phyloP scores from a whole-genome alignment of 2,113 vertebrate genomes.

The Rissa tridactyla region DNA sequence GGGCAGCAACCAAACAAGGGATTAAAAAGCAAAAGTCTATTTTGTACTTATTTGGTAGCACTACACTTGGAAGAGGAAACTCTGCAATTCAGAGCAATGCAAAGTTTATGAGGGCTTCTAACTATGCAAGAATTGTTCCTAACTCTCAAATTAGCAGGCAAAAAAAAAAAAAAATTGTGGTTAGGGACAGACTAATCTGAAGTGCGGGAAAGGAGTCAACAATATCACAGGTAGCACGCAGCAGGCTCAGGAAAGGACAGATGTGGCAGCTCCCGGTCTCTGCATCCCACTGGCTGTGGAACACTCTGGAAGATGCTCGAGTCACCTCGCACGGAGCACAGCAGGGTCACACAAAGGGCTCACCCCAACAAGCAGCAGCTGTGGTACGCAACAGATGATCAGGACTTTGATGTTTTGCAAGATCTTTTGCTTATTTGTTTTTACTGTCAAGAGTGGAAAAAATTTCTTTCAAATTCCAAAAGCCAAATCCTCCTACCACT shows the following conservation, averaged over 20 bases:
- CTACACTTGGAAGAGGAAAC: background rate
- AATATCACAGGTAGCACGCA: background rate
- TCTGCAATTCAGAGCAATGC: background rate
- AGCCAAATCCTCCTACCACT: background rate
- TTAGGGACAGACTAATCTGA: background rate
- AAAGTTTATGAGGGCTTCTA: background rate
- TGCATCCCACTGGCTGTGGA: background rate
- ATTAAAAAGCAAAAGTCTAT: background rate
- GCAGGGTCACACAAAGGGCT: background rate
- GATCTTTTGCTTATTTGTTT: slow-evolving; percentile 1
- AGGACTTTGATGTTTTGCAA: background rate
- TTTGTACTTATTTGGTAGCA: background rate
- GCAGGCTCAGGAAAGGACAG: background rate
- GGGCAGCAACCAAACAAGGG: background rate
- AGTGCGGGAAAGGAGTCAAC: background rate
- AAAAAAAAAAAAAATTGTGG: background rate
- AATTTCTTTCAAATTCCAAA: background rate
- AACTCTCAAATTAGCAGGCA: background rate
- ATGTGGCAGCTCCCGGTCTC: background rate
- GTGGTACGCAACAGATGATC: background rate
- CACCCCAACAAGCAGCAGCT: background rate
- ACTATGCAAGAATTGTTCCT: background rate
- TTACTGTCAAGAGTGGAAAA: background rate
- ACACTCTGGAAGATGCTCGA: fast-evolving
- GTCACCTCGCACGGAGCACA: background rate